Evolutionary conservation across 1,140 invertebrate species (phyloP), one percentile per base, ranked within the genome.

Genomic region (Condylostylus longicornis): DNA sequence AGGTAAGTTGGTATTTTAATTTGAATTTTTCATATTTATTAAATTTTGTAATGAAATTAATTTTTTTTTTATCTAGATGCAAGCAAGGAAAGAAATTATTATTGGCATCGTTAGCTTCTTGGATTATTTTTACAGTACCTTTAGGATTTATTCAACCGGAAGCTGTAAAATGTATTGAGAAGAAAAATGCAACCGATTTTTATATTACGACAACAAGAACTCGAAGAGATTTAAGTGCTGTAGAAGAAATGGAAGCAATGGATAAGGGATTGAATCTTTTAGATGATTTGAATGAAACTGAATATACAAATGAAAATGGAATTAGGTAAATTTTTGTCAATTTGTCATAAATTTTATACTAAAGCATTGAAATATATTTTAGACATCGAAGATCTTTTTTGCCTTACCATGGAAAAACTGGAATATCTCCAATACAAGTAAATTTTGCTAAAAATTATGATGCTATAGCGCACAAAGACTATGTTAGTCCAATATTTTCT

Each of bases 101-200:
- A 23, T 60, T 98, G n/a, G 82, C 80, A 23, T 94, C 93, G 0
- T 64, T 98, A 10, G 73, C 82, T 4, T 87, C 85, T 37, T 97
- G 94, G 90, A 87, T 98, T 19, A 71, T 96, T 10, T 98, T 98
- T 63, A 98, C 94, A 6, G 67, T 97, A 33, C 86, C 91, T 1
- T 62, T 98, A 43, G 90, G 90, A 18, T 94, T 94, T 54, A 83
- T 98, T 38, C 82, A 94, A 52, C 94, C 95, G 1, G 78, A 85
- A 7, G 80, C 89, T 1, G 80, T 87, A 12, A 81, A 79, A 6
- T 98, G 95, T 58, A 70, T 88, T 45, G 66, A 81, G 21, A 66
- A 69, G 3, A 66, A 70, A 32, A 94, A 96, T 63, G 65, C 70
- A 15, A 80, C 79, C 10, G 50, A 51, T 30, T 58, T 50, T 37